These are phyloP conservation scores for Ceratoteleas bidentatus DNA, from an alignment of 1,140 invertebrate genomes.

Conservation along the genomic window DNA sequence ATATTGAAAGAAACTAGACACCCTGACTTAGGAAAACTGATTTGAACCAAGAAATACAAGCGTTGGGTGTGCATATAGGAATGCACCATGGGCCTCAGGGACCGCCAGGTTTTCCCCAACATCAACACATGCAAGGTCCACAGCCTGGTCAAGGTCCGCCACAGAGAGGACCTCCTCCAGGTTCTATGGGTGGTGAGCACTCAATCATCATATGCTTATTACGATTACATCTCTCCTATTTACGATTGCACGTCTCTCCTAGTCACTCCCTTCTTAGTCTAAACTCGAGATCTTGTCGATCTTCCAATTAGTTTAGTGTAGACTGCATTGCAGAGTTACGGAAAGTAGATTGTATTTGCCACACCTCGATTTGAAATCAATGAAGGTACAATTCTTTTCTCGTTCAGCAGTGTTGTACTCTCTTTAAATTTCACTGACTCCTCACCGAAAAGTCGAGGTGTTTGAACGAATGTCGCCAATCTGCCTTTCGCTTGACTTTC, in stretches of 20 bases:
- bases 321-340: too few relatives aligned
- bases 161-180: constrained; percentile 86
- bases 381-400: too few relatives aligned
- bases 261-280: constrained; percentile 14
- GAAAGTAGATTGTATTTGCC: constrained; percentile 8
- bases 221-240: constrained; percentile 27
- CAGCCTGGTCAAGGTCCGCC: constrained; percentile 85
- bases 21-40: constrained; percentile 14
- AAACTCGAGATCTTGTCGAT: constrained; percentile 2
- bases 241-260: constrained; percentile 46
- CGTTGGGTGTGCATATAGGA: constrained; percentile 73
- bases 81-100: constrained; percentile 81
- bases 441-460: constrained; percentile 56
- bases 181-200: constrained; percentile 80
- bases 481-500: neutral
- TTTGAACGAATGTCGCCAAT: constrained; percentile 14
- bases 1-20: neutral
- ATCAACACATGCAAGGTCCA: constrained; percentile 87
- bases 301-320: neutral
- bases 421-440: constrained; percentile 7
- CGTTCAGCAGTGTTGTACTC: too few relatives aligned
- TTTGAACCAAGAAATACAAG: constrained; percentile 34
- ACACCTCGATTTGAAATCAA: constrained; percentile 44
- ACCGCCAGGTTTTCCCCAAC: constrained; percentile 83
- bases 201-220: constrained; percentile 41